Base-by-base conservation (phyloP, 2,888 invertebrate genomes). In the Nomada hirtipes region DNA sequence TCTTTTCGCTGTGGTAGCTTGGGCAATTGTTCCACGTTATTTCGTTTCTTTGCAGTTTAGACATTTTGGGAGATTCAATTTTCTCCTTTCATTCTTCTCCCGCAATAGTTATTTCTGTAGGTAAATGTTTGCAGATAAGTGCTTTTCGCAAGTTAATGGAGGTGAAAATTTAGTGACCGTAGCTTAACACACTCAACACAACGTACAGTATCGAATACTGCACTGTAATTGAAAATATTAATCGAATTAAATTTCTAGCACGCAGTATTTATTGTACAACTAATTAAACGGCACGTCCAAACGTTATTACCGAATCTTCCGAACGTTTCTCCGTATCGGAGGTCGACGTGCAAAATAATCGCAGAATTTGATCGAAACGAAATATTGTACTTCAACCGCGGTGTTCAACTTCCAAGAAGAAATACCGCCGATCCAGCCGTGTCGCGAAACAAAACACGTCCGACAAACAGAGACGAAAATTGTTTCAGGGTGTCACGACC, bases 401-500 rank as follows among this genome's bases (percentile, higher is more conserved):
- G 4, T 10, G 4, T 1, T 15, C 15, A 26, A 64, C 13, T 68
- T 69, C 42, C 44, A 7, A 18, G 59, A 29, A 57, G 44, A 57
- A 52, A 42, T n/a, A 10, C 36, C 44, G 55, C 61, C 36, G 29
- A 57, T 15, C n/a, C 47, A 4, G 13, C 9, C 18, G 47, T 53
- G 52, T 55, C 4, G 10, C 29, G 47, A 15, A 68, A 74, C 50
- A 50, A 64, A 64, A 63, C 59, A 36, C 61, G 26, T 15, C 10
- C n/a, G 60, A 29, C 26, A 53, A 29, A n/a, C 47, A 9, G 53
- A 18, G n/a, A n/a, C 71, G 52, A 74, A 82, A 82, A 77, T 85
- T 42, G 67, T 76, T 73, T 20, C 72, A 67, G 36, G 53, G 65
- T 65, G 26, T 65, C 75, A 36, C 63, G 73, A 44, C 42, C 63